Percentiles rank a stretch among this genome's conserved stretches.
phyloP scores from a whole-genome alignment of 2,888 invertebrate species.

The Rhodophaea formosa region DNA sequence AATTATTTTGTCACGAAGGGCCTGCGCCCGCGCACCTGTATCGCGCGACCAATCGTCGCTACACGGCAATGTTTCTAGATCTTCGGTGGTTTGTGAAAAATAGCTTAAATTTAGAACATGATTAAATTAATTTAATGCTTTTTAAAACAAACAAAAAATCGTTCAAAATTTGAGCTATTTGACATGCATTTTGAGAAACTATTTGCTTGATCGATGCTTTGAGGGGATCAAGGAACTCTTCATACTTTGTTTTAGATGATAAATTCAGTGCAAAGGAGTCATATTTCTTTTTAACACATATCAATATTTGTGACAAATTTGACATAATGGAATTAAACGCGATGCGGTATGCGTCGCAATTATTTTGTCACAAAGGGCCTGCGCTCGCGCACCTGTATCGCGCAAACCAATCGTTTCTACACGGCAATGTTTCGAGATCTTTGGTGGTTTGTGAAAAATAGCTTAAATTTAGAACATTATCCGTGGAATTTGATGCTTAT shows the following conservation, averaged over 20 bases:
- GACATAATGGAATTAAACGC: slow-evolving; percentile 76
- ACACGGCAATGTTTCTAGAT: slow-evolving; percentile 12
- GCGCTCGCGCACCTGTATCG: slow-evolving; percentile 45
- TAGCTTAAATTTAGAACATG: neutral
- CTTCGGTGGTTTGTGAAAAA: neutral
- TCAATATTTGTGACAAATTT: no score
- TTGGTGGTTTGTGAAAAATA: neutral
- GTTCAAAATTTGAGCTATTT: no score
- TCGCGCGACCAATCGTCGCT: slow-evolving; percentile 27
- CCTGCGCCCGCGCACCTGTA: slow-evolving; percentile 42
- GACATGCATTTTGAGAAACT: no score
- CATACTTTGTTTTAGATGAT: no score
- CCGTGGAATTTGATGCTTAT: no score
- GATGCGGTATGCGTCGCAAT: slow-evolving; percentile 75
- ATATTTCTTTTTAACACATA: no score
- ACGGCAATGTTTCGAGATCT: slow-evolving; percentile 9
- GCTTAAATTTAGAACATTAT: no score
- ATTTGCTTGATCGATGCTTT: no score
- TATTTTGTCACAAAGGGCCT: slow-evolving; percentile 74
- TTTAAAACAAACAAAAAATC: no score
- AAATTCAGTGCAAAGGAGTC: no score
- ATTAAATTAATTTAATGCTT: no score
- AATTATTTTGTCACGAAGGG: slow-evolving; percentile 79
- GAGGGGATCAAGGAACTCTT: no score
- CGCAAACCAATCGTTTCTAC: slow-evolving; percentile 20